Evolutionary conservation across 2,888 invertebrate species (phyloP).

Genomic region (Hecatera dysodea): DNA sequence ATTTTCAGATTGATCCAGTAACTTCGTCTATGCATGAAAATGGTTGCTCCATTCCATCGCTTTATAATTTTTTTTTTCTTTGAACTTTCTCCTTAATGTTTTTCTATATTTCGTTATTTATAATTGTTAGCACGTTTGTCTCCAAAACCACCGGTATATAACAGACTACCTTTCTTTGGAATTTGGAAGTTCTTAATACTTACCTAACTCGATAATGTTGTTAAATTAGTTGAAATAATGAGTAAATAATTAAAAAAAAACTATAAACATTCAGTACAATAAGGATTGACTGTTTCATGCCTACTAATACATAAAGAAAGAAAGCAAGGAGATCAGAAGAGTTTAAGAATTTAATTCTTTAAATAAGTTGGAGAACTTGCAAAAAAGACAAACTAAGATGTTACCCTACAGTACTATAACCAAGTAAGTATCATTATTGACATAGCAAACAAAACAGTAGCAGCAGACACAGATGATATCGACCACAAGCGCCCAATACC

Average conservation of each 20-base stretch:
- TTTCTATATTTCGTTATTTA: too few species aligned
- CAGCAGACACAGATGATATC: conserved; percentile 1
- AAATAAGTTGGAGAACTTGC: background rate
- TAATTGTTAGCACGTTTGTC: background rate
- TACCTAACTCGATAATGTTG: too few species aligned
- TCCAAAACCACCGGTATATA: background rate
- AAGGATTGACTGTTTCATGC: background rate
- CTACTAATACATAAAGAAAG: background rate
- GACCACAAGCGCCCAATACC: too few species aligned
- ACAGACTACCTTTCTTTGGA: background rate
- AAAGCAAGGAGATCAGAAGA: background rate
- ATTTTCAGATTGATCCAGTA: background rate
- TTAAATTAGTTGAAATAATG: too few species aligned
- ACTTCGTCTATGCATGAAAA: background rate
- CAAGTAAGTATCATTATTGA: background rate
- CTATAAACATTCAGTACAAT: conserved; percentile 4
- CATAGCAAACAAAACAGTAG: conserved; percentile 1
- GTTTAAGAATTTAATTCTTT: too few species aligned
- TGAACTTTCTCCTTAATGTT: too few species aligned
- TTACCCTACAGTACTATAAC: background rate
- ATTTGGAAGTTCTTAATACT: background rate
- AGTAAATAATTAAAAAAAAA: too few species aligned
- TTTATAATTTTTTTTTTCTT: too few species aligned
- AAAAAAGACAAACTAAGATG: background rate
- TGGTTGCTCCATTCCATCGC: background rate